Evolutionary conservation across 2,113 vertebrate species (phyloP).

Genomic region (Kryptolebias marmoratus): DNA sequence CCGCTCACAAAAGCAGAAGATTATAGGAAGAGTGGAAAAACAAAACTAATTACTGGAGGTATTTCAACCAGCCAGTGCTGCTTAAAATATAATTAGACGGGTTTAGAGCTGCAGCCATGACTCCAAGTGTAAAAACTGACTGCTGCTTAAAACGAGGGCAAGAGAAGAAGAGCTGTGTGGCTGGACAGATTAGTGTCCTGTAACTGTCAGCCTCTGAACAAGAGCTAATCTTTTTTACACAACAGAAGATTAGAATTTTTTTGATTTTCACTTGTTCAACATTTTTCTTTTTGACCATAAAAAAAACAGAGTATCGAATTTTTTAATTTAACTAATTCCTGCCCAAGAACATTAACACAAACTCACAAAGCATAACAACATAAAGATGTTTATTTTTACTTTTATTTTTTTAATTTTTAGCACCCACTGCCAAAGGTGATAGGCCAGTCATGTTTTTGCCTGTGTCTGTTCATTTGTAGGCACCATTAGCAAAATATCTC

Average conservation of each 20-base stretch:
- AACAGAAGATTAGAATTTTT: not conserved
- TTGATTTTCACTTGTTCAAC: not conserved
- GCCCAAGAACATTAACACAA: too few relatives aligned
- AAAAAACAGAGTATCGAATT: too few relatives aligned
- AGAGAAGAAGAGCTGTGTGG: conserved; percentile 4
- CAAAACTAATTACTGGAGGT: conserved; percentile 76
- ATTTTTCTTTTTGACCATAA: too few relatives aligned
- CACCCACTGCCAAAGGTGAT: too few relatives aligned
- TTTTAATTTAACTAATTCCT: too few relatives aligned
- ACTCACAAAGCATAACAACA: too few relatives aligned
- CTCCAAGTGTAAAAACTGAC: conserved; percentile 38
- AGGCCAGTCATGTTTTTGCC: too few relatives aligned
- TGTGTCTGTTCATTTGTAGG: too few relatives aligned
- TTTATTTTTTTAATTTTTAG: too few relatives aligned
- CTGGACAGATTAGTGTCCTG: conserved; percentile 1
- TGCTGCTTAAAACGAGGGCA: conserved; percentile 42
- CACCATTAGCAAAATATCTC: too few relatives aligned
- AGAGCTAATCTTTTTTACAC: not conserved
- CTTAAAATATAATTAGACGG: conserved; percentile 78
- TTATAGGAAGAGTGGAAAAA: conserved; percentile 77
- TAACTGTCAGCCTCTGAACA: not conserved
- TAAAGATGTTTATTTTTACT: too few relatives aligned
- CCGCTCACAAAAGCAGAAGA: conserved; percentile 69
- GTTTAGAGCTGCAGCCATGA: conserved; percentile 66
- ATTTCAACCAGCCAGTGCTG: conserved; percentile 74